Evolutionary conservation across 1,140 invertebrate genomes (phyloP).

Genomic region (Drosophila murphyi): DNA sequence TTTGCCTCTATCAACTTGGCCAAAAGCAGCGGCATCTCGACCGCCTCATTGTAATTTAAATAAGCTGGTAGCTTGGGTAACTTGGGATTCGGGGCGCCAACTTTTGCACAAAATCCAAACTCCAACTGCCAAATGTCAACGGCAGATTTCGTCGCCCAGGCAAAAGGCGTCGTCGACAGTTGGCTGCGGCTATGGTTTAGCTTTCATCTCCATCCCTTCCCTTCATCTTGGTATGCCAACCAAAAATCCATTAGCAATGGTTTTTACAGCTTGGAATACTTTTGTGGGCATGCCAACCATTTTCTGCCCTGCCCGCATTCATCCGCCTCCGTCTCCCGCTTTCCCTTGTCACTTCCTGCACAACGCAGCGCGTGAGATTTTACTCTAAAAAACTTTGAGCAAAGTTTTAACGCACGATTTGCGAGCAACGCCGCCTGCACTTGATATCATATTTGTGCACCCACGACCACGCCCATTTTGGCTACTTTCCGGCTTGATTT

Average conservation of each 20-base stretch:
- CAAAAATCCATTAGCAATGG: conserved; percentile 80
- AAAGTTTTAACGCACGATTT: conserved; percentile 82
- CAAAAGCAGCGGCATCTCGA: conserved; percentile 46
- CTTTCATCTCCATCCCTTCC: not conserved
- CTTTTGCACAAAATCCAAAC: conserved; percentile 55
- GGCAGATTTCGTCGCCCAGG: conserved; percentile 70
- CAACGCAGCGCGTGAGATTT: conserved; percentile 71
- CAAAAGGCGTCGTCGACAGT: conserved; percentile 62
- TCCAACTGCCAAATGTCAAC: conserved; percentile 79
- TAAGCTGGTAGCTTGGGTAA: conserved; percentile 51
- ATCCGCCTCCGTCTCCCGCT: not conserved
- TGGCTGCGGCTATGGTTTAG: conserved; percentile 38
- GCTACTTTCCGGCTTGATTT: conserved; percentile 64
- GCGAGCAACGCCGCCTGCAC: conserved; percentile 64
- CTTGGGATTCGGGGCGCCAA: conserved; percentile 46
- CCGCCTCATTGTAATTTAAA: conserved; percentile 79
- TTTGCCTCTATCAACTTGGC: conserved; percentile 44
- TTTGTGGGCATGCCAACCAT: conserved; percentile 41
- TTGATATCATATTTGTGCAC: conserved; percentile 77
- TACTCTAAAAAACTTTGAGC: conserved; percentile 70
- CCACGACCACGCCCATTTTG: conserved; percentile 61
- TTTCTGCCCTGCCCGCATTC: conserved; percentile 1
- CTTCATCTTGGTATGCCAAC: conserved; percentile 38
- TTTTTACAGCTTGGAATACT: conserved; percentile 80
- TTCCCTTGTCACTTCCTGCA: conserved; percentile 23